Evolutionary conservation across 2,797 vertebrate genomes (phyloP).

Genomic region (Lithobates sylvaticus): DNA sequence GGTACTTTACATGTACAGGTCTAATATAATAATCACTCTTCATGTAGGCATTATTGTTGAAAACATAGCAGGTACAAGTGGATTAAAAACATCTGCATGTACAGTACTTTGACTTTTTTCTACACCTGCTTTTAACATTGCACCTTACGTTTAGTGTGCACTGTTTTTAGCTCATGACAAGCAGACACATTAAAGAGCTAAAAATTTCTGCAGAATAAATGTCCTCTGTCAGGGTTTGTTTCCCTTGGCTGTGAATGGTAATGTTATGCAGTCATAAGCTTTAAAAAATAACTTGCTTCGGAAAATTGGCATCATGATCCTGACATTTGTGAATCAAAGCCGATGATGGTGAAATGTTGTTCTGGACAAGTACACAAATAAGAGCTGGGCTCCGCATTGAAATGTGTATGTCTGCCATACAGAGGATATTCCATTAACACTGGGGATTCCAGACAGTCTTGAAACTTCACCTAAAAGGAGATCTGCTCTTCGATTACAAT

Average conservation of each 20-base stretch:
- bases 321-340: constrained; percentile 36
- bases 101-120: background rate
- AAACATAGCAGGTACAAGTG: background rate
- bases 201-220: constrained; percentile 37
- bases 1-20: too few relatives aligned
- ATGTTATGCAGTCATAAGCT: constrained; percentile 40
- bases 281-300: constrained; percentile 35
- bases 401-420: constrained; percentile 14
- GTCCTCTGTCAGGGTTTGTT: constrained; percentile 33
- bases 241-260: constrained; percentile 22
- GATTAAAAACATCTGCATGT: background rate
- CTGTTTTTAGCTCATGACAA: background rate
- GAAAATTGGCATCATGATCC: constrained; percentile 53
- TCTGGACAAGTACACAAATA: constrained; percentile 15
- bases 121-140: constrained; percentile 5
- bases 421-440: constrained; percentile 35
- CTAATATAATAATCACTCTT: too few relatives aligned
- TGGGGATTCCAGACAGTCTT: constrained; percentile 1
- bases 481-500: background rate
- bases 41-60: background rate
- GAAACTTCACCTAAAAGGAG: constrained; percentile 3
- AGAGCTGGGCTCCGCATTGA: constrained; percentile 14
- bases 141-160: constrained; percentile 4
- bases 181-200: constrained; percentile 28
- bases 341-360: constrained; percentile 7